Conservation (phyloP, 2,113 vertebrate genomes). For the Daboia siamensis region DNA sequence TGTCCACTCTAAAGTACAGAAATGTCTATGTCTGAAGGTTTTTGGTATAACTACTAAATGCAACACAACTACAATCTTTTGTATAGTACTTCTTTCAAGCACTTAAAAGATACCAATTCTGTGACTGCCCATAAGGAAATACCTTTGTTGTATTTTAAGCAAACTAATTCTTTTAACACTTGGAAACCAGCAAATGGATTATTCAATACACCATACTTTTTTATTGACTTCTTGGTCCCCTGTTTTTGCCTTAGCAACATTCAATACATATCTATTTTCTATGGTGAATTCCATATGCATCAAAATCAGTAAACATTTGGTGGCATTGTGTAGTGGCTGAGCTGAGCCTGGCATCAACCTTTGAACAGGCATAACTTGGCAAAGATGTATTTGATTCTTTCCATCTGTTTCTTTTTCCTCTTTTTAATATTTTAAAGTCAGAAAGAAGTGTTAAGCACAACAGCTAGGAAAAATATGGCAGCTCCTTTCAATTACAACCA, state of each 20-base stretch:
- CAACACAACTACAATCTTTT: background rate
- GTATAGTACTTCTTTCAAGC: background rate
- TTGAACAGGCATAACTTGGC: conserved; percentile 15
- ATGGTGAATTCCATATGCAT: background rate
- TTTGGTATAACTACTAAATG: conserved; percentile 45
- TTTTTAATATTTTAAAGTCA: background rate
- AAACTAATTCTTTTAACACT: background rate
- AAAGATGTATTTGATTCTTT: conserved; percentile 30
- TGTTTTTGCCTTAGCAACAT: conserved; percentile 5
- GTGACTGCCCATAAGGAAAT: background rate
- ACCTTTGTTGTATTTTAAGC: background rate
- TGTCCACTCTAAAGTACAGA: conserved; percentile 41
- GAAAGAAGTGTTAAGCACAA: too few relatives aligned
- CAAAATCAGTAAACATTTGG: conserved; percentile 32
- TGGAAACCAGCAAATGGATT: conserved; percentile 2
- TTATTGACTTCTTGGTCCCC: conserved; percentile 12
- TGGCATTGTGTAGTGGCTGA: conserved; percentile 17
- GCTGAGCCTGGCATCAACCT: conserved; percentile 18
- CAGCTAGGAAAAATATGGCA: conserved; percentile 3
- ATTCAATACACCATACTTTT: background rate
- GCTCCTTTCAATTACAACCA: background rate
- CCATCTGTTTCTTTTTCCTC: background rate
- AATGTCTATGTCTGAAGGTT: conserved; percentile 19
- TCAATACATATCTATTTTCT: background rate
- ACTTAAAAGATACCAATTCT: background rate